These are phyloP conservation scores for Deroptyus accipitrinus DNA, from an alignment of 2,113 vertebrate species.

Conservation along the genomic window DNA sequence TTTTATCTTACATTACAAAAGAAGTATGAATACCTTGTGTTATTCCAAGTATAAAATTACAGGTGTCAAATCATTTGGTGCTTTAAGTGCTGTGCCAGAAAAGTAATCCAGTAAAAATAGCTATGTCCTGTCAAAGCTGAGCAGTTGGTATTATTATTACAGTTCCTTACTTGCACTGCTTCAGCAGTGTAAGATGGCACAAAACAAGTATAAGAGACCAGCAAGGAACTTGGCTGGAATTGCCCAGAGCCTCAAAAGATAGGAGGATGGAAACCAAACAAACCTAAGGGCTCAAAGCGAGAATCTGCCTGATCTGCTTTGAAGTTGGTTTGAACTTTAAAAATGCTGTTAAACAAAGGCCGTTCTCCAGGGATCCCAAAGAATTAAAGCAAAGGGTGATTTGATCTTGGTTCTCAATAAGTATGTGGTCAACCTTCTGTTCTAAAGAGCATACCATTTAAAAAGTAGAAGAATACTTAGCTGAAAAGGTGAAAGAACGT, in stretches of 20 bases:
- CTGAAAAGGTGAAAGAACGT: neutral
- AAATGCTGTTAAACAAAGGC: neutral
- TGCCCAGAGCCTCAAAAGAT: neutral
- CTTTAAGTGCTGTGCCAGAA: constrained; percentile 36
- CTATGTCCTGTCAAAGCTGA: neutral
- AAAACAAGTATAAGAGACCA: neutral
- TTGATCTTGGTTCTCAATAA: neutral
- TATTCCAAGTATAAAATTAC: constrained; percentile 62
- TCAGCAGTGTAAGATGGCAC: neutral
- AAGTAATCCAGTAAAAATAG: constrained; percentile 54
- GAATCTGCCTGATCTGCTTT: neutral
- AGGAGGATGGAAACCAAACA: neutral
- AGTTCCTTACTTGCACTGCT: neutral
- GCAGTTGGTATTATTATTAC: neutral
- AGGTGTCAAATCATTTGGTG: constrained; percentile 36
- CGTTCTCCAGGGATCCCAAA: neutral
- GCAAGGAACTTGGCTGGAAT: neutral
- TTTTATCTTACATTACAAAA: constrained; percentile 58
- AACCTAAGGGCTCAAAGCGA: neutral
- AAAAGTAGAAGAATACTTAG: neutral
- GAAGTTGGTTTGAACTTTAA: neutral
- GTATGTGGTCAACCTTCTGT: neutral
- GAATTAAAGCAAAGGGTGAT: neutral
- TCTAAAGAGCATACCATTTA: neutral
- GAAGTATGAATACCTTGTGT: constrained; percentile 37